These are phyloP conservation scores for Belgica antarctica DNA, from an alignment of 2,888 invertebrate species.

Conservation along the genomic window DNA sequence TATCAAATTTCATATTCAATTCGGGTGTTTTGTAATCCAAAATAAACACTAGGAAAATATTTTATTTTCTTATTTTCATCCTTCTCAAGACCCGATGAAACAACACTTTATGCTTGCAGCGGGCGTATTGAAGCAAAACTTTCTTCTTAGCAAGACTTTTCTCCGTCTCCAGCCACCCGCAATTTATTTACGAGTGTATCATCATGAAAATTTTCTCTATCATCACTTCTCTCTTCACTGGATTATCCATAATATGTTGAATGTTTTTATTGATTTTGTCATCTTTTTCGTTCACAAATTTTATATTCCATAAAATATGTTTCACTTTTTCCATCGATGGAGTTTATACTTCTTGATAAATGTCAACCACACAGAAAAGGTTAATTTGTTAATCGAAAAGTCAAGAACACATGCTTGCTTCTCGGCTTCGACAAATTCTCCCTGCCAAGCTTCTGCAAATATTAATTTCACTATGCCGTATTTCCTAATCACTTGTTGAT, in stretches of 20 bases:
- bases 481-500: constrained; percentile 37
- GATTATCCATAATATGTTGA: constrained; percentile 29
- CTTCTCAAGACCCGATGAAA: not conserved
- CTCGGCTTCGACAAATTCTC: not conserved
- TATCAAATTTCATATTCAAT: constrained; percentile 42
- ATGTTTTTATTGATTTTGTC: constrained; percentile 22
- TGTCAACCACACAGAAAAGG: constrained; percentile 20
- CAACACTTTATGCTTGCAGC: not conserved
- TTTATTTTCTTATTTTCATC: not conserved
- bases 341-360: constrained; percentile 11
- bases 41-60: constrained; percentile 23
- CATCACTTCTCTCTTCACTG: constrained; percentile 1
- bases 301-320: not conserved
- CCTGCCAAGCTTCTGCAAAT: constrained; percentile 5
- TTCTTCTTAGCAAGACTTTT: not conserved
- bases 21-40: constrained; percentile 27
- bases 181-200: constrained; percentile 8
- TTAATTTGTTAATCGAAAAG: constrained; percentile 29
- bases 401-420: not conserved
- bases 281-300: not conserved
- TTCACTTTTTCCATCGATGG: not conserved
- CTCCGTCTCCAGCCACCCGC: not conserved
- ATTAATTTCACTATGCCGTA: constrained; percentile 17
- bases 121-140: not conserved
- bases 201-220: constrained; percentile 2